These are phyloP conservation scores for Fragum whitleyi DNA, from an alignment of 2,888 invertebrate species.

Conservation along the genomic window DNA sequence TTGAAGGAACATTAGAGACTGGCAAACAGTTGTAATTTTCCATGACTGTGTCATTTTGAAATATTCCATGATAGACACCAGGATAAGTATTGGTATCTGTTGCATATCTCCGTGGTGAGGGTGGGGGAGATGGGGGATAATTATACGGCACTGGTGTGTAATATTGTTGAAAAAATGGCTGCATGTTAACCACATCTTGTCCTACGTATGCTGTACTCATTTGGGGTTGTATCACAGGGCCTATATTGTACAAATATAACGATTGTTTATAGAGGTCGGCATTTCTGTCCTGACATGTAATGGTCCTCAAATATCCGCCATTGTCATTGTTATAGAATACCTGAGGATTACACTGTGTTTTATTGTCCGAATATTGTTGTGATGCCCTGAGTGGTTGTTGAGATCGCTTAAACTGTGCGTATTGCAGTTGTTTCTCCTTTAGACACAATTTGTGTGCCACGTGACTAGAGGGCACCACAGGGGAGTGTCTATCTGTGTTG, in stretches of 20 bases:
- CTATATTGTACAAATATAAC: constrained; percentile 13
- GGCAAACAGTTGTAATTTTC: not conserved
- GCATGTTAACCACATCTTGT: not conserved
- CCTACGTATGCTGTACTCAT: not conserved
- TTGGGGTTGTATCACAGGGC: not conserved
- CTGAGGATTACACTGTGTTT: not conserved
- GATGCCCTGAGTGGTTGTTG: not conserved
- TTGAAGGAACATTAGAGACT: not conserved
- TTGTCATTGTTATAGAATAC: not conserved
- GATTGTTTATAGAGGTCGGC: constrained; percentile 3
- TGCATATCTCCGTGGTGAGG: constrained; percentile 52
- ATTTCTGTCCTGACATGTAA: not conserved
- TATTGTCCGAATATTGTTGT: not conserved
- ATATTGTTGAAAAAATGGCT: not conserved
- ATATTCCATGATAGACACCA: not conserved
- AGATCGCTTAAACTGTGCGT: constrained; percentile 14
- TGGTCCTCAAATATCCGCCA: not conserved
- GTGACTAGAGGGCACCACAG: constrained; percentile 78
- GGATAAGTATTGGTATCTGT: not conserved
- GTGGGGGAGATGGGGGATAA: constrained; percentile 72
- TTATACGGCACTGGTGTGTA: constrained; percentile 31
- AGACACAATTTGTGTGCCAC: constrained; percentile 72
- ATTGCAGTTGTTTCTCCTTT: constrained; percentile 71
- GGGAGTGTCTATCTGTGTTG: constrained; percentile 76
- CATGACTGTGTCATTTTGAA: not conserved